Conservation (phyloP, 2,888 invertebrate species). For the Tolmerus cingulatus region DNA sequence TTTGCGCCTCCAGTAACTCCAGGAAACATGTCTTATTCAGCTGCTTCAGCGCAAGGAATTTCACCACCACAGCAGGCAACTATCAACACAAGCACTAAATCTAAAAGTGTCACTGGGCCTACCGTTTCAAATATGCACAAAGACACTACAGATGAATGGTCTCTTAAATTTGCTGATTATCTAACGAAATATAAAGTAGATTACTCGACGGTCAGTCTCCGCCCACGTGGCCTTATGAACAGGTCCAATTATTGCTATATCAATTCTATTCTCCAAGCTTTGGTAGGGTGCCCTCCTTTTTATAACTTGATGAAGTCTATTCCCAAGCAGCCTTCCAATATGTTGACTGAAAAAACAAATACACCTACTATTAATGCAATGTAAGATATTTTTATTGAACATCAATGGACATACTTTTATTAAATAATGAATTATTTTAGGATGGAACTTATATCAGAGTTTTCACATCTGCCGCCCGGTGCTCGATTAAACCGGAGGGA, state of each 20-base stretch:
- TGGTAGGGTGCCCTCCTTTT: slow-evolving; percentile 94
- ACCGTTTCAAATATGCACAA: background rate
- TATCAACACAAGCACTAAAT: slow-evolving; percentile 40
- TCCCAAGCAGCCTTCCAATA: slow-evolving; percentile 69
- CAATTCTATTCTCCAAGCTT: slow-evolving; percentile 92
- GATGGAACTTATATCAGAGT: slow-evolving; percentile 77
- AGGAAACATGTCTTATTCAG: slow-evolving; percentile 61
- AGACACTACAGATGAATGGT: slow-evolving; percentile 57
- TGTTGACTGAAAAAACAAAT: slow-evolving; percentile 68
- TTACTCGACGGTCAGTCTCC: slow-evolving; percentile 78
- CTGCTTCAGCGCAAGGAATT: slow-evolving; percentile 62
- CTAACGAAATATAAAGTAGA: slow-evolving; percentile 79
- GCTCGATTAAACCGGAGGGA: slow-evolving; percentile 65
- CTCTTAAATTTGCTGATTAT: slow-evolving; percentile 72
- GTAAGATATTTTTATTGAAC: slow-evolving; percentile 69
- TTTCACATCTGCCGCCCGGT: slow-evolving; percentile 72
- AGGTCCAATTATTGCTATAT: slow-evolving; percentile 96
- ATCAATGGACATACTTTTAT: background rate
- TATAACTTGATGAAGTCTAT: slow-evolving; percentile 87
- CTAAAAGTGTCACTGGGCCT: slow-evolving; percentile 37
- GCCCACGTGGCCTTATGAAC: slow-evolving; percentile 91
- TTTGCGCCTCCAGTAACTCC: slow-evolving; percentile 54
- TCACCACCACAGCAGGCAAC: slow-evolving; percentile 49
- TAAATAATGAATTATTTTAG: slow-evolving; percentile 28
- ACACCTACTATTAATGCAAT: slow-evolving; percentile 92